A percentile compares a stretch with the other conserved stretches of the same genome.
These are phyloP conservation scores for Labia minor DNA, from an alignment of 2,888 invertebrate species.

Conservation along the genomic window DNA sequence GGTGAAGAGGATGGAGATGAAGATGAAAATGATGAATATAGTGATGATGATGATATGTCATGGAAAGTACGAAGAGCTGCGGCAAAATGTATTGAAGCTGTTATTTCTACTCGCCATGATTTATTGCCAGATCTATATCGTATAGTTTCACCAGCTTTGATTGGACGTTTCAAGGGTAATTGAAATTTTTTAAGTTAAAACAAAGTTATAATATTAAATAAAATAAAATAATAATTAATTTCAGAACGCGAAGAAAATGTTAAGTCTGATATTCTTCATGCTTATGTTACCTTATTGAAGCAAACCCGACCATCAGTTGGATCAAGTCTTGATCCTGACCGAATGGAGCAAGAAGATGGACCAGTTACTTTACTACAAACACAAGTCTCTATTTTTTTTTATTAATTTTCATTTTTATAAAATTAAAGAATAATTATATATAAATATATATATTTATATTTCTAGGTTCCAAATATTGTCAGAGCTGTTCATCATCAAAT, in stretches of 20 bases:
- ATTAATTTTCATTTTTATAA: neutral
- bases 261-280: slow-evolving; percentile 94
- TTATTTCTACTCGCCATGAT: slow-evolving; percentile 86
- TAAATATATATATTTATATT: neutral
- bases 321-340: slow-evolving; percentile 54
- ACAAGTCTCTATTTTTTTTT: too few species aligned
- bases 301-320: slow-evolving; percentile 71
- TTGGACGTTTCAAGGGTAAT: slow-evolving; percentile 80
- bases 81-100: slow-evolving; percentile 93
- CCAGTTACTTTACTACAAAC: slow-evolving; percentile 31
- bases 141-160: slow-evolving; percentile 80
- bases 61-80: slow-evolving; percentile 97
- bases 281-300: slow-evolving; percentile 82
- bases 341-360: slow-evolving; percentile 61
- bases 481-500: slow-evolving; percentile 80
- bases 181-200: neutral
- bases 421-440: neutral
- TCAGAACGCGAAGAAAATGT: slow-evolving; percentile 97
- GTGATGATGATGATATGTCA: slow-evolving; percentile 99
- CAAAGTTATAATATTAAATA: neutral
- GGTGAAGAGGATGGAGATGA: slow-evolving; percentile 57
- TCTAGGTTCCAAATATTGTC: slow-evolving; percentile 64
- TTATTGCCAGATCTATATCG: slow-evolving; percentile 79
- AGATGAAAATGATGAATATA: slow-evolving; percentile 87
- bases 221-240: slow-evolving; percentile 27